phyloP scores from a whole-genome alignment of 2,888 invertebrate genomes.

The Phytoseiulus persimilis region DNA sequence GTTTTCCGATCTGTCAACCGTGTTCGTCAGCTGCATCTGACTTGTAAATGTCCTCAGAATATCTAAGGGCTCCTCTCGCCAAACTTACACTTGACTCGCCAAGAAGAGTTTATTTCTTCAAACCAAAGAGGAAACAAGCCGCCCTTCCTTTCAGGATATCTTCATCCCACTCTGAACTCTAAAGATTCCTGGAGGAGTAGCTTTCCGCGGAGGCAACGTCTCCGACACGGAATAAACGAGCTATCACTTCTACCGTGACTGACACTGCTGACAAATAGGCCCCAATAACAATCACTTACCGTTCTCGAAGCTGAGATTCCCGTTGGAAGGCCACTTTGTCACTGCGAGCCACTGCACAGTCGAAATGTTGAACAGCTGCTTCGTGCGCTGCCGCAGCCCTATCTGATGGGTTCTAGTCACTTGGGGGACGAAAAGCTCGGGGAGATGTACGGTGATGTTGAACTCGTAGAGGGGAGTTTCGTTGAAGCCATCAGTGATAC shows the following conservation, averaged over 20 bases:
- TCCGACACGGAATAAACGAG: background rate
- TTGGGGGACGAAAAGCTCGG: background rate
- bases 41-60: no score
- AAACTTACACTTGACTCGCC: no score
- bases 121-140: no score
- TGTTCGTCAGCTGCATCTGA: no score
- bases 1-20: no score
- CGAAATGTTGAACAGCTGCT: background rate
- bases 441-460: slow-evolving; percentile 16
- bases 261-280: background rate
- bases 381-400: background rate
- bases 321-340: background rate
- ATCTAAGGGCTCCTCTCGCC: no score
- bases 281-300: background rate
- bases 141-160: no score
- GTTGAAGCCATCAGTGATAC: slow-evolving; percentile 51
- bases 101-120: no score
- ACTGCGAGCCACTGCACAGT: background rate
- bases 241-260: background rate
- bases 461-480: slow-evolving; percentile 1
- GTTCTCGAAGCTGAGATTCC: background rate
- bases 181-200: no score
- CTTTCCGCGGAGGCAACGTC: no score
- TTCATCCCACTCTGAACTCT: no score
- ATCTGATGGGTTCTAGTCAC: background rate